Percentiles rank a stretch among this genome's conserved stretches.
phyloP scores from a whole-genome alignment of 2,113 vertebrate genomes.

The Desmodus rotundus region DNA sequence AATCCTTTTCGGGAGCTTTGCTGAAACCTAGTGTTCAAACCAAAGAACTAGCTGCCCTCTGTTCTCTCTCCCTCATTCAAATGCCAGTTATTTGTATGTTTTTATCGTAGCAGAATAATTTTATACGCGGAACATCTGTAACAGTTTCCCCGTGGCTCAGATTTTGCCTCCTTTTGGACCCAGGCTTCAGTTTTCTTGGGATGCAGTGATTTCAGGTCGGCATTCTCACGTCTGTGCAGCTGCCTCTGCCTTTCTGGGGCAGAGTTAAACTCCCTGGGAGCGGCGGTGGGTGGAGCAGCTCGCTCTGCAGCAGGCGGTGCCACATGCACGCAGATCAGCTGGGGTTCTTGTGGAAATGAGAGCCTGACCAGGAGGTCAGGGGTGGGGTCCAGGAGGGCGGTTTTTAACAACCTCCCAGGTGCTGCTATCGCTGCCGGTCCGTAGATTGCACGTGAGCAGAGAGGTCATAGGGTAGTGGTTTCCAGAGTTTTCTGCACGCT shows the following conservation, averaged over 20 bases:
- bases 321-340: accelerated
- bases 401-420: not conserved
- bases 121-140: not conserved
- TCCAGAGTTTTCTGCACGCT: not conserved
- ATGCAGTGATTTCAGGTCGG: not conserved
- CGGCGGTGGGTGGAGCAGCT: not conserved
- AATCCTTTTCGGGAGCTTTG: not conserved
- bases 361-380: not conserved
- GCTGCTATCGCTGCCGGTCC: not conserved
- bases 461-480: not conserved
- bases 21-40: not conserved
- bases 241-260: not conserved
- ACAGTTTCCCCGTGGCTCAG: not conserved
- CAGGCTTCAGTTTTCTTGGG: not conserved
- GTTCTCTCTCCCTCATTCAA: not conserved
- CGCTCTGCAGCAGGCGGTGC: not conserved
- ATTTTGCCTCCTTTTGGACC: not conserved
- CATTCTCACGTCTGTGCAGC: not conserved
- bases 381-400: too few relatives aligned
- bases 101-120: not conserved
- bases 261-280: not conserved
- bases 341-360: not conserved
- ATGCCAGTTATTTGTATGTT: not conserved
- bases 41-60: not conserved
- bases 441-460: not conserved